Base-by-base conservation (phyloP, 1,140 invertebrate species). In the Hermetia illucens region DNA sequence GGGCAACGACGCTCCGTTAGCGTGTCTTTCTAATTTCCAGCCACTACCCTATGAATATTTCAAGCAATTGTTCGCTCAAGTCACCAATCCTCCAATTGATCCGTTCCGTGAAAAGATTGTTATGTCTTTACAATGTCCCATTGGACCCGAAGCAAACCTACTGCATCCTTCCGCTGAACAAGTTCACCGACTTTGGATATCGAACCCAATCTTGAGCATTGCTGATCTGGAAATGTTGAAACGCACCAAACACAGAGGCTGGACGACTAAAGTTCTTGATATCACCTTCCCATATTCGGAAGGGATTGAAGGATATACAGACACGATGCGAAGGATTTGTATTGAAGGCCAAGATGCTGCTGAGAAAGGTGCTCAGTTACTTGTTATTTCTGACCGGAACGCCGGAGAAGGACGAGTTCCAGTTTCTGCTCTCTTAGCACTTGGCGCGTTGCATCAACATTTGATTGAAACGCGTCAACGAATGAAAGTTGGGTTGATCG, bases 1-100 rank as follows among this genome's bases (percentile, higher is more conserved):
- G 95, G 95, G 95, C 30, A 98, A 98, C 61, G 95, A 99, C 66
- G 86, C 90, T 1, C 94, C 95, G 0, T 62, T 98, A 39, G 94
- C 95, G 5, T 98, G 94, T 54, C 70, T 98, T 6, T 98, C 94
- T 4, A 68, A 79, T 48, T 97, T 91, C 65, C 88, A 93, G 55
- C 95, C 95, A 2, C 64, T 96, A 32, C 70, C 88, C 1, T 98
- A 95, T 61, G 89, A 93, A 46, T 99, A 98, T 60, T 98, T 99
- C 65, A 97, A 98, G 58, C 95, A 99, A 62, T 68, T 98, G n/a
- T 98, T 98, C 66, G 95, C 95, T 18, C 95, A 98, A 71, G 94
- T 98, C 31, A 99, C 95, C 43, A 98, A 99, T 69, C 95, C 95
- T n/a, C 94, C 95, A 4, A 98, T 99, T 46, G 95, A 99, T 74